Base-by-base conservation (phyloP, 1,140 invertebrate species). In the Neodiprion lecontei region DNA sequence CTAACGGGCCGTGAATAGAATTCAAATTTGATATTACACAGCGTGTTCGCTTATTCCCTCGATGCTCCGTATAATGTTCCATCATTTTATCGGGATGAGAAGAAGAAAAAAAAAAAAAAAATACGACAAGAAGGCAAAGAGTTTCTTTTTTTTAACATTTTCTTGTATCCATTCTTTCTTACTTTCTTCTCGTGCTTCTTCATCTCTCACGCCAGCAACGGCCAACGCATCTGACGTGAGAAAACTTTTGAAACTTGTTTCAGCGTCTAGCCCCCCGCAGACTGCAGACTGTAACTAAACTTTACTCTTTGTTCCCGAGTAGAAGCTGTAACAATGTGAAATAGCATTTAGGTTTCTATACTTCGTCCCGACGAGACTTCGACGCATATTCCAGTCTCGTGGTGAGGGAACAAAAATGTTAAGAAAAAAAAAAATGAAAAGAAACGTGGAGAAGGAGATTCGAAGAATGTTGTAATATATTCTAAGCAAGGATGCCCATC, bases 181-280 rank as follows among this genome's bases (percentile, higher is more conserved):
- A 40, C 28, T 40, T 40, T 40, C 28, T 40, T 40, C 28, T 5
- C 28, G 28, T 40, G 28, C 28, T 40, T 5, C 28, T 40, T 40
- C 28, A 40, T 12, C 53, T 61, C 53, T 12, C 53, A 61, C 53
- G 5, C 28, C 28, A 40, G 5, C 28, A 40, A 40, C 28, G 28
- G 28, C 28, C 28, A 5, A 40, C 28, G 28, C 53, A 61, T 9
- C 53, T 61, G 53, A 12, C 53, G 53, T 14, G 53, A 12, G 53
- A 61, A 61, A 61, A 61, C 53, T 61, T 61, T 61, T 61, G 4
- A 61, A 61, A 61, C 53, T 61, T 61, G n/a, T 61, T 61, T 61
- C n/a, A 61, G 4, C 53, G 5, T 61, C 53, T 61, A 61, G 53
- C 11, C 28, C 2, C 28, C 28, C 5, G 28, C 28, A 40, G 28